phyloP scores from a whole-genome alignment of 2,797 vertebrate genomes.

The Argya squamiceps region DNA sequence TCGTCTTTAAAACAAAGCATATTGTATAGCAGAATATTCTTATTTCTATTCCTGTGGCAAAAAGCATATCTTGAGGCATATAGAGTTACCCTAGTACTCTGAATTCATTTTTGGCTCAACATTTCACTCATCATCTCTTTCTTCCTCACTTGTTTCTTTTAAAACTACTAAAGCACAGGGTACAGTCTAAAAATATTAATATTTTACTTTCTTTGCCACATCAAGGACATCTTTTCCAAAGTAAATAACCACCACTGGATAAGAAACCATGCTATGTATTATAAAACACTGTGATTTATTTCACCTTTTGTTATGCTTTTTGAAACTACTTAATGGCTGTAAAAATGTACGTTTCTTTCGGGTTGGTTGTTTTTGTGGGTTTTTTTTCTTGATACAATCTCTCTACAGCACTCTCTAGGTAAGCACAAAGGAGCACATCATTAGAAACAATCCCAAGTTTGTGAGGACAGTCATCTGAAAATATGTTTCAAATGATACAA shows the following conservation, averaged over 20 bases:
- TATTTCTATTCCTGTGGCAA: not conserved
- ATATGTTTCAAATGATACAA: not conserved
- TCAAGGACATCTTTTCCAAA: conserved; percentile 29
- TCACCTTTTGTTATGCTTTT: not conserved
- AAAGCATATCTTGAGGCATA: not conserved
- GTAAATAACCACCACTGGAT: not conserved
- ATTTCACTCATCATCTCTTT: conserved; percentile 44
- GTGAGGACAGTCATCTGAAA: not conserved
- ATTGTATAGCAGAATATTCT: not conserved
- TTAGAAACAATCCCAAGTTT: not conserved
- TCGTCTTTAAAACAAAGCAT: not conserved
- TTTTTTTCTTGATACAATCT: not conserved
- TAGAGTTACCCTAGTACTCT: not conserved
- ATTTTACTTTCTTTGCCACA: not conserved
- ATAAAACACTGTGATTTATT: not conserved
- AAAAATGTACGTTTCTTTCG: not conserved
- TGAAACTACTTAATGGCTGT: not conserved
- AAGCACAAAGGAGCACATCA: not conserved
- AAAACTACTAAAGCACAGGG: conserved; percentile 26
- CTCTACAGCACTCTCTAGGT: not conserved
- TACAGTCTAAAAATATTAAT: not conserved
- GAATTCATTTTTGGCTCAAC: conserved; percentile 18
- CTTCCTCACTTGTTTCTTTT: conserved; percentile 47
- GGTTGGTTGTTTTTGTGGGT: not conserved
- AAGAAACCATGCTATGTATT: not conserved